Evolutionary conservation across 64 coral and sea anemone species (phyloP).

Genomic region (Hydrozoanthus tunicans): DNA sequence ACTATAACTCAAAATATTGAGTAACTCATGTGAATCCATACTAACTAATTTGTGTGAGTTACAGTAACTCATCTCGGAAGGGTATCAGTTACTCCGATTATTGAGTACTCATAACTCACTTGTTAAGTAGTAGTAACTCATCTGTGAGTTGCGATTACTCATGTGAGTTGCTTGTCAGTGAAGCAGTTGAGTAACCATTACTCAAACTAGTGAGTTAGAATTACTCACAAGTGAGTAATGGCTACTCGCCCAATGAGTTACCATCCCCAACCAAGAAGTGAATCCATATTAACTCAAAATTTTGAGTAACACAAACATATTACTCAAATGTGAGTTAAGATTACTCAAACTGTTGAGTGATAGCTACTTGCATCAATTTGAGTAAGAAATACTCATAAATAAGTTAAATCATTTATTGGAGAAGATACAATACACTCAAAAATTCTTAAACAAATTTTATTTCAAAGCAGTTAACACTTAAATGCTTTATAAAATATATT

Average conservation of each 20-base stretch:
- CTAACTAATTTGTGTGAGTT: not conserved
- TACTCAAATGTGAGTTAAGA: not conserved
- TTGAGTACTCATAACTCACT: not conserved
- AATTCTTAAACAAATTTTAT: no score
- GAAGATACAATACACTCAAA: not conserved
- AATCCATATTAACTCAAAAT: conserved; percentile 11
- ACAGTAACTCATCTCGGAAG: not conserved
- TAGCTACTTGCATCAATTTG: conserved; percentile 10
- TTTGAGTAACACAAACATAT: conserved; percentile 11
- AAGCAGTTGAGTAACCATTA: not conserved
- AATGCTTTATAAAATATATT: no score
- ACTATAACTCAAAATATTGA: not conserved
- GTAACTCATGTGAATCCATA: not conserved
- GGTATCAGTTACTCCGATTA: not conserved
- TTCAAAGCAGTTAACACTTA: no score
- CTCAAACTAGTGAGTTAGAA: not conserved
- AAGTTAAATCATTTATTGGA: not conserved
- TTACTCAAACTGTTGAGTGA: not conserved
- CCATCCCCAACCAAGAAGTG: not conserved
- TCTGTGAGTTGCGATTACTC: not conserved
- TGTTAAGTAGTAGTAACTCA: not conserved
- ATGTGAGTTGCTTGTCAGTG: not conserved
- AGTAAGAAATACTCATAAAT: conserved; percentile 2
- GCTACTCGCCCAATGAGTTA: no score
- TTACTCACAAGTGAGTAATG: not conserved